A percentile compares a stretch with the other conserved stretches of the same genome.
phyloP scores from a whole-genome alignment of 2,888 invertebrate genomes.

The Drosophila buzzatii region DNA sequence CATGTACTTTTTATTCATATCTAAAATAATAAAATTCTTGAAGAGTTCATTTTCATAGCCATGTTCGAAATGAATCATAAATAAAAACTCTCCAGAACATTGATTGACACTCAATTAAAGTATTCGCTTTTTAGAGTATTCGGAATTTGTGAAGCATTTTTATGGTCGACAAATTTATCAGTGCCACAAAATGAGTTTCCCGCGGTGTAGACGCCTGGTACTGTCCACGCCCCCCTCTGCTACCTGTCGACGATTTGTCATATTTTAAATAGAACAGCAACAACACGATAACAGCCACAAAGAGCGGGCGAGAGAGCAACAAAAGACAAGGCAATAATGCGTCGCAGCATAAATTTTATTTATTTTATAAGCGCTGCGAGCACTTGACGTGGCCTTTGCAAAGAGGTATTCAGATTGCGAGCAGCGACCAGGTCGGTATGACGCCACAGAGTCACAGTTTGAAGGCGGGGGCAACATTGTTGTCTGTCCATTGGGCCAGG shows the following conservation, averaged over 20 bases:
- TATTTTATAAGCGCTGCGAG: conserved; percentile 80
- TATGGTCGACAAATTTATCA: conserved; percentile 79
- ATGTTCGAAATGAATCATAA: neutral
- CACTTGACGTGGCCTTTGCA: conserved; percentile 55
- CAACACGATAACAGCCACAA: conserved; percentile 30
- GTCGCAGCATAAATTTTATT: conserved; percentile 80
- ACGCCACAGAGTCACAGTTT: conserved; percentile 54
- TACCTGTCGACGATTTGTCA: conserved; percentile 77
- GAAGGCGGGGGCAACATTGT: conserved; percentile 65
- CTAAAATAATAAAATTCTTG: too few species aligned
- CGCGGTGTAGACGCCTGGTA: conserved; percentile 24
- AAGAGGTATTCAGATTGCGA: conserved; percentile 67
- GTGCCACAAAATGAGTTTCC: conserved; percentile 76
- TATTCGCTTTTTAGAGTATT: conserved; percentile 45
- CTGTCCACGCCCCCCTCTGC: conserved; percentile 31
- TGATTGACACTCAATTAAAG: conserved; percentile 2
- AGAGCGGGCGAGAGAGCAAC: conserved; percentile 43
- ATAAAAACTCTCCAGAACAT: neutral
- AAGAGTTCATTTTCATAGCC: neutral
- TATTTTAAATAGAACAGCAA: conserved; percentile 72
- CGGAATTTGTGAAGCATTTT: conserved; percentile 59
- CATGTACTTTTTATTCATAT: too few species aligned
- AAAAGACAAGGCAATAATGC: conserved; percentile 79
- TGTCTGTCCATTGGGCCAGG: conserved; percentile 38
- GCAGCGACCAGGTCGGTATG: conserved; percentile 15